Percentiles rank a stretch among this genome's conserved stretches.
These are phyloP conservation scores for Meriones unguiculatus DNA, from an alignment of 2,113 vertebrate species.

Conservation along the genomic window DNA sequence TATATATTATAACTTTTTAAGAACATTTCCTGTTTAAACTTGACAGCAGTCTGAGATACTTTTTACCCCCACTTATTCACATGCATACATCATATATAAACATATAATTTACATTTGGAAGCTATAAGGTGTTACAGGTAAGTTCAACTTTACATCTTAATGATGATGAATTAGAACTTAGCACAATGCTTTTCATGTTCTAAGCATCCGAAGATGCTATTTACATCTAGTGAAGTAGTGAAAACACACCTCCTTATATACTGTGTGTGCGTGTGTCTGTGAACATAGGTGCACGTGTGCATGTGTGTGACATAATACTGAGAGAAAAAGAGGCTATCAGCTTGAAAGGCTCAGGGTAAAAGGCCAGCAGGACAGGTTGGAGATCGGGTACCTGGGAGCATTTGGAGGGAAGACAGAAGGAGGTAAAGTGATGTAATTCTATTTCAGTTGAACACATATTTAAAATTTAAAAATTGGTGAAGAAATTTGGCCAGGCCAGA, in stretches of 20 bases:
- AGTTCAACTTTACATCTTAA: neutral
- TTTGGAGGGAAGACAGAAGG: neutral
- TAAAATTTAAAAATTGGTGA: constrained; percentile 19
- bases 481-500: neutral
- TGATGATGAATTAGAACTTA: constrained; percentile 8
- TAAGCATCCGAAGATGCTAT: constrained; percentile 10
- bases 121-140: neutral
- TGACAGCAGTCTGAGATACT: neutral
- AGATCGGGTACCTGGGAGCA: too few relatives aligned
- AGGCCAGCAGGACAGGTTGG: too few relatives aligned
- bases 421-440: neutral
- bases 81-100: neutral
- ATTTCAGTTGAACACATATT: neutral
- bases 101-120: neutral
- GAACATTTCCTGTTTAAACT: neutral
- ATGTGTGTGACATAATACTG: neutral
- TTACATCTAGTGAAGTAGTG: neutral
- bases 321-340: neutral
- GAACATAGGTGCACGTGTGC: rapidly evolving
- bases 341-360: neutral
- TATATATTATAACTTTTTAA: neutral
- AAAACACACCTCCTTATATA: neutral
- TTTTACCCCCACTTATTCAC: neutral
- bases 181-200: neutral
- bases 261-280: neutral